A percentile compares a stretch with the other conserved stretches of the same genome.
Conservation (phyloP, 1,140 invertebrate genomes). For the Tyrophagus putrescentiae region DNA sequence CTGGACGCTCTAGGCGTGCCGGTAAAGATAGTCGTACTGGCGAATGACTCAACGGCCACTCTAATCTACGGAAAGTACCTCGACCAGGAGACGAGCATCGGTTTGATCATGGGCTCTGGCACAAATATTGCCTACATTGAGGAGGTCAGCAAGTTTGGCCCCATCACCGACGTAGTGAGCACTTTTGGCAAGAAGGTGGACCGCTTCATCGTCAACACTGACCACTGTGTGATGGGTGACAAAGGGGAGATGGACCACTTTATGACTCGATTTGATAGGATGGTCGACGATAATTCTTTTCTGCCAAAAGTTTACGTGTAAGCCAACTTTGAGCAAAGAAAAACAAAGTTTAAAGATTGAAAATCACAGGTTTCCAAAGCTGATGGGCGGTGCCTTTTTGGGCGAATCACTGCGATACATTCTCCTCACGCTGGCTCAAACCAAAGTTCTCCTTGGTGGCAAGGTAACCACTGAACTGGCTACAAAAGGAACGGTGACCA, state of each 20-base stretch:
- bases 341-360: too few species aligned
- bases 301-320: conserved; percentile 28
- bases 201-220: conserved; percentile 59
- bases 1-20: conserved; percentile 43
- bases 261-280: conserved; percentile 51
- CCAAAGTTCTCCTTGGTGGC: conserved; percentile 42
- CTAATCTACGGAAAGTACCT: conserved; percentile 43
- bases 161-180: conserved; percentile 41
- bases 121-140: conserved; percentile 67
- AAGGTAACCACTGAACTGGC: conserved; percentile 34
- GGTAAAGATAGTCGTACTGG: conserved; percentile 52
- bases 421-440: conserved; percentile 39
- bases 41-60: conserved; percentile 55
- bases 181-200: neutral
- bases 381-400: conserved; percentile 82
- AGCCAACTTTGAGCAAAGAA: conserved; percentile 9
- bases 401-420: conserved; percentile 51
- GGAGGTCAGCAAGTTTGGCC: conserved; percentile 44
- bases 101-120: conserved; percentile 50
- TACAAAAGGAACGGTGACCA: conserved; percentile 42
- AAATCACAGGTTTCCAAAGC: conserved; percentile 52
- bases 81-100: conserved; percentile 41
- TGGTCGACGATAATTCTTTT: conserved; percentile 40
- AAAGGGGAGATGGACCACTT: conserved; percentile 59
- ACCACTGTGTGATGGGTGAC: conserved; percentile 71